Percentiles rank a stretch among this genome's conserved stretches.
Evolutionary conservation across 2,888 invertebrate species (phyloP).

Genomic region (Chorisops tibialis): DNA sequence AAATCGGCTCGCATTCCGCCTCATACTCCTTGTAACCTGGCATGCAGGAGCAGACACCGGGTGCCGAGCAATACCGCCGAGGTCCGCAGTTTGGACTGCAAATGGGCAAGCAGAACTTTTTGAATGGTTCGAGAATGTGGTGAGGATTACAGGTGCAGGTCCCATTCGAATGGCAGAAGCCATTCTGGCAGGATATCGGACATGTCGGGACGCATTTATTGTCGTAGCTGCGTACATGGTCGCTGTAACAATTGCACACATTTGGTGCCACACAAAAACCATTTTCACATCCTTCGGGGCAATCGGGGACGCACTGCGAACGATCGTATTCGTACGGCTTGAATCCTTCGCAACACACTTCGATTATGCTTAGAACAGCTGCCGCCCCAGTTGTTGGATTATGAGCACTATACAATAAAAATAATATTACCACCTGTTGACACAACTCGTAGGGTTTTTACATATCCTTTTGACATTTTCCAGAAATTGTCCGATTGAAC

Average conservation of each 20-base stretch:
- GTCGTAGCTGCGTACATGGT: constrained; percentile 45
- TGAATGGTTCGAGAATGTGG: constrained; percentile 35
- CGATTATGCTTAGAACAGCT: constrained; percentile 61
- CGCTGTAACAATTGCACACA: constrained; percentile 44
- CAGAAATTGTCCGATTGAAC: not conserved
- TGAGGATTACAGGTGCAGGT: constrained; percentile 48
- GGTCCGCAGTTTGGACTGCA: constrained; percentile 46
- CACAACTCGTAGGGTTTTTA: not conserved
- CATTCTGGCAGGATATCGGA: constrained; percentile 48
- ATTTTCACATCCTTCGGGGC: constrained; percentile 45
- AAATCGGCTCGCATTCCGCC: constrained; percentile 49
- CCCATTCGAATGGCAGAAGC: constrained; percentile 50
- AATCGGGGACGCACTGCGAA: constrained; percentile 41
- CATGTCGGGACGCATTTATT: constrained; percentile 48
- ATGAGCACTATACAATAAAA: not conserved
- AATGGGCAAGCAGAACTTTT: constrained; percentile 51
- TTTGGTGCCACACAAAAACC: constrained; percentile 47
- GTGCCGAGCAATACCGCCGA: constrained; percentile 59
- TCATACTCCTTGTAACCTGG: constrained; percentile 41
- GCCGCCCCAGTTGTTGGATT: constrained; percentile 44
- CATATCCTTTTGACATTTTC: constrained; percentile 1
- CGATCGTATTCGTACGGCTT: constrained; percentile 47
- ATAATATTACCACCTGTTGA: not conserved
- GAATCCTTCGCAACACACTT: constrained; percentile 69
- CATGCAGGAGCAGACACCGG: constrained; percentile 42